Conservation (phyloP, 2,113 vertebrate species). For the Anas platyrhynchos region DNA sequence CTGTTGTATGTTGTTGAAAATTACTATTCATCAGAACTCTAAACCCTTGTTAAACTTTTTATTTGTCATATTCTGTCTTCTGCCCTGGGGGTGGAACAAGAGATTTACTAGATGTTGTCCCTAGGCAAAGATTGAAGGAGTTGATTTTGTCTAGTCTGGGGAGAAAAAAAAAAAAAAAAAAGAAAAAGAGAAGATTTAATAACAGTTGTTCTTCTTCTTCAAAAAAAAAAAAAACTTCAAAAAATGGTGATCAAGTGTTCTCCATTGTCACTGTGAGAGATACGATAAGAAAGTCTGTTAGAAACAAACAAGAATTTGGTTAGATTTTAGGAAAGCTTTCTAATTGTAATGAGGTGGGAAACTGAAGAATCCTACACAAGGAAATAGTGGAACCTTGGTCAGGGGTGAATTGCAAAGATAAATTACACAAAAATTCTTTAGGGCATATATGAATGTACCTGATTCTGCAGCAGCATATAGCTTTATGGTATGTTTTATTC, state of each 20-base stretch:
- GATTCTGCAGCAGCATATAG: background rate
- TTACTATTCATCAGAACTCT: background rate
- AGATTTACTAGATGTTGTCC: conserved; percentile 6
- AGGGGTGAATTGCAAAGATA: background rate
- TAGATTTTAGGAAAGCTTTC: background rate
- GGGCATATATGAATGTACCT: rapidly evolving
- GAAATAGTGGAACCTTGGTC: background rate
- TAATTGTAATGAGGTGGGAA: background rate
- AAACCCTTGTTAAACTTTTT: conserved; percentile 9
- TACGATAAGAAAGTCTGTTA: background rate
- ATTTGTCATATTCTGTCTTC: background rate
- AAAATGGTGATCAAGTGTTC: background rate
- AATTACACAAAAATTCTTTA: background rate
- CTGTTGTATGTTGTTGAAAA: background rate
- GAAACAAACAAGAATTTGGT: background rate
- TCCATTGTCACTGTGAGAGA: background rate
- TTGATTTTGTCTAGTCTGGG: background rate
- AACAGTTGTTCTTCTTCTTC: background rate
- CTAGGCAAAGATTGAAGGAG: background rate
- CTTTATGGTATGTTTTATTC: background rate
- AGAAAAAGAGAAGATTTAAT: background rate
- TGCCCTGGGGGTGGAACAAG: background rate
- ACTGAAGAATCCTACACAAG: background rate
- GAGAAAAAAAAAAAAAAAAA: background rate
- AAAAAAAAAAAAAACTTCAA: background rate